phyloP scores from a whole-genome alignment of 2,888 invertebrate genomes.

The Pseudococcus viburni region DNA sequence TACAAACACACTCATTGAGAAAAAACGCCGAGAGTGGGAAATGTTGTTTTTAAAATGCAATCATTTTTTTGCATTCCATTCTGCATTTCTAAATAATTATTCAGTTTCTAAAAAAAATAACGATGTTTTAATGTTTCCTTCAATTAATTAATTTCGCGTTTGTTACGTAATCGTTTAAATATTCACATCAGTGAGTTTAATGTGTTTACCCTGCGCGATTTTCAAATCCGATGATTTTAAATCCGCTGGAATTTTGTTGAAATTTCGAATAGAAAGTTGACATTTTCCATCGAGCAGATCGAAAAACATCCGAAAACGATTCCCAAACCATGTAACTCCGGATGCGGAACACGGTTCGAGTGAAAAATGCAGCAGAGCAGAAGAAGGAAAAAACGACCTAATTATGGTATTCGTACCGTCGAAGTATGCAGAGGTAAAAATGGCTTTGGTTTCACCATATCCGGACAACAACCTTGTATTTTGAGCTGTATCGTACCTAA shows the following conservation, averaged over 20 bases:
- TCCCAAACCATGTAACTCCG: neutral
- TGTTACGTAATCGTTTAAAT: neutral
- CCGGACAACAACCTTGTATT: conserved; percentile 96
- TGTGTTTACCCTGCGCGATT: neutral
- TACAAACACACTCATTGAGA: neutral
- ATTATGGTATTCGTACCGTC: conserved; percentile 84
- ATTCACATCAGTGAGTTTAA: neutral
- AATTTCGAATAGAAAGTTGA: neutral
- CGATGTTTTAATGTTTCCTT: neutral
- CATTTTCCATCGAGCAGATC: neutral
- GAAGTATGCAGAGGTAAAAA: conserved; percentile 88
- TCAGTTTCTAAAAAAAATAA: conserved; percentile 12
- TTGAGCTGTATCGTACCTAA: conserved; percentile 92
- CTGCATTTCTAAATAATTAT: conserved; percentile 20
- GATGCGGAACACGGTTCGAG: neutral
- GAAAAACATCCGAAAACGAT: neutral
- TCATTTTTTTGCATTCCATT: conserved; percentile 47
- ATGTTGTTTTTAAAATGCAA: conserved; percentile 44
- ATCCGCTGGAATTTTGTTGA: neutral
- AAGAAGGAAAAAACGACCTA: conserved; percentile 80
- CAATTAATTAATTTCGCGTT: neutral
- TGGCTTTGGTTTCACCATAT: conserved; percentile 98
- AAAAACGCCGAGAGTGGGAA: conserved; percentile 21
- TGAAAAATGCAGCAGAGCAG: conserved; percentile 76
- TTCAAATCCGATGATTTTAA: neutral